phyloP scores from a whole-genome alignment of 64 coral and sea anemone genomes.

The Montipora foliosa region DNA sequence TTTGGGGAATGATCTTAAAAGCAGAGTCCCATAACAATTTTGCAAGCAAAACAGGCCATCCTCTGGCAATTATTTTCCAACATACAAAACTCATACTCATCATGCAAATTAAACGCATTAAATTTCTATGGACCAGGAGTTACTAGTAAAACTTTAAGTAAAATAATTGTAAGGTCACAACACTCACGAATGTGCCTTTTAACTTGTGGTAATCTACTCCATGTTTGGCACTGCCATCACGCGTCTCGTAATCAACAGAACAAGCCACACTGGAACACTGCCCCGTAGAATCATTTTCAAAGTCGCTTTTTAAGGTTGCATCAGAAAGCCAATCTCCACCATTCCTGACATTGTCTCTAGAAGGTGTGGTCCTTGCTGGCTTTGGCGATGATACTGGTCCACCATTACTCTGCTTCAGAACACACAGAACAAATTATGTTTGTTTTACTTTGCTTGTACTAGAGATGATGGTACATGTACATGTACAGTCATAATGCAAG shows the following conservation, averaged over 20 bases:
- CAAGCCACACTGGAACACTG: neutral
- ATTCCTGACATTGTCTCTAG: neutral
- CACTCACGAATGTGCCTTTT: conserved; percentile 70
- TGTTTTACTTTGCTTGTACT: neutral
- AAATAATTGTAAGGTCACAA: neutral
- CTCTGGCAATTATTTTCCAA: too few relatives aligned
- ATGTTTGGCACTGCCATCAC: conserved; percentile 64
- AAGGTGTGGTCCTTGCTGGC: neutral
- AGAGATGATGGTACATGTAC: neutral
- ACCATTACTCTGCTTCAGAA: conserved; percentile 15
- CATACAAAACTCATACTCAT: too few relatives aligned
- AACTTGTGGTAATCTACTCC: conserved; percentile 52
- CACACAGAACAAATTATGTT: neutral
- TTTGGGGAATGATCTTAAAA: too few relatives aligned
- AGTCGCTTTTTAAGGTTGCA: conserved; percentile 4
- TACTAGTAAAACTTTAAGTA: neutral
- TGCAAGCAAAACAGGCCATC: too few relatives aligned
- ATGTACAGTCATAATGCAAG: neutral
- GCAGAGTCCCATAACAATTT: too few relatives aligned
- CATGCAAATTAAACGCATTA: too few relatives aligned
- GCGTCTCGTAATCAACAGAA: conserved; percentile 73
- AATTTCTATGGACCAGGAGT: too few relatives aligned
- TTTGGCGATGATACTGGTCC: conserved; percentile 7
- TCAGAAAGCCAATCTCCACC: conserved; percentile 1
- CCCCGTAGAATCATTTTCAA: neutral